phyloP scores from a whole-genome alignment of 2,113 vertebrate species.

The Nesoenas mayeri region DNA sequence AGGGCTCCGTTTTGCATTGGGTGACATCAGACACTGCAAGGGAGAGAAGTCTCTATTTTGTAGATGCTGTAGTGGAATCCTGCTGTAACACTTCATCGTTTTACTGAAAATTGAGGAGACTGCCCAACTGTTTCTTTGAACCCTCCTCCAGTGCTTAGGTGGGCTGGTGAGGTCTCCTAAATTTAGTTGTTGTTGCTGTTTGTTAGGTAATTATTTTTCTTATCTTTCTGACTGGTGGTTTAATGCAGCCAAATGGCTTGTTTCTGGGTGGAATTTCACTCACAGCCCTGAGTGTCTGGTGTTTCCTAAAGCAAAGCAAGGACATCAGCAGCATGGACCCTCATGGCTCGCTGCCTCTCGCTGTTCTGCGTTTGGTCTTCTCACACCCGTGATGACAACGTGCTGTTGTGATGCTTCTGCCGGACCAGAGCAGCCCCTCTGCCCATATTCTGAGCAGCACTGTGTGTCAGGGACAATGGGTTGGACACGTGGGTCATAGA shows the following conservation, averaged over 20 bases:
- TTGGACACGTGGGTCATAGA: not conserved
- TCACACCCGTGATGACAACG: not conserved
- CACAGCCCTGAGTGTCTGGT: not conserved
- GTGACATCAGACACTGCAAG: not conserved
- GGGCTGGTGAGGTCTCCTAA: not conserved
- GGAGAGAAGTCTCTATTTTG: not conserved
- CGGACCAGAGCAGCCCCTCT: not conserved
- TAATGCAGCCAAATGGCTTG: not conserved
- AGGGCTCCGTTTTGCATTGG: not conserved
- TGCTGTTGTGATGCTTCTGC: not conserved
- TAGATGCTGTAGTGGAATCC: not conserved
- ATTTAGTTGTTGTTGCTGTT: not conserved
- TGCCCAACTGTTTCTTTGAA: not conserved
- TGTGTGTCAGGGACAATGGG: not conserved
- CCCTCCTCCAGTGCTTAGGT: not conserved
- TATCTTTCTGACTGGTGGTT: not conserved
- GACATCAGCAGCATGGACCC: accelerated
- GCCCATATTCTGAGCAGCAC: not conserved
- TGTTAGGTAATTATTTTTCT: not conserved
- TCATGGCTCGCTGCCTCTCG: not conserved
- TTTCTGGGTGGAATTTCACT: not conserved
- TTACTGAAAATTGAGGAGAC: not conserved
- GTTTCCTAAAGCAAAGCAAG: not conserved
- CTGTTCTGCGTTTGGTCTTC: not conserved
- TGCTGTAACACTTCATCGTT: not conserved